Conservation (phyloP, 1,140 invertebrate genomes). For the Papilio dardanus region DNA sequence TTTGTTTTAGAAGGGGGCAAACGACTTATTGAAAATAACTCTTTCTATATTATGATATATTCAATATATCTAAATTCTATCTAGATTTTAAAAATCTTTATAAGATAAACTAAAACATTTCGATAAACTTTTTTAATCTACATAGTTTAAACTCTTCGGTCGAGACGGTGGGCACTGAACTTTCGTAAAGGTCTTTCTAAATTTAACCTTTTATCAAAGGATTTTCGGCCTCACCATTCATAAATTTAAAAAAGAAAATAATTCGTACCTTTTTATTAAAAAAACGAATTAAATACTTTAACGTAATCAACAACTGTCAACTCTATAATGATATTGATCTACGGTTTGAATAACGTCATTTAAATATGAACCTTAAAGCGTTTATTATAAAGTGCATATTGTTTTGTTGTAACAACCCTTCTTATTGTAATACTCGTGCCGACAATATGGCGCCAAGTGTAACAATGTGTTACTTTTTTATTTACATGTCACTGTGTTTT, state of each 20-base stretch:
- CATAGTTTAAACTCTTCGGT: neutral
- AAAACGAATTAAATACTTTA: slow-evolving; percentile 1
- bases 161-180: slow-evolving; percentile 5
- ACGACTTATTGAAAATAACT: too few species aligned
- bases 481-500: slow-evolving; percentile 14
- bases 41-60: too few species aligned
- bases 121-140: neutral
- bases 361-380: neutral
- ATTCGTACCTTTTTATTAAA: neutral
- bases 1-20: too few species aligned
- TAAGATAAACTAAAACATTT: neutral
- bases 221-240: neutral
- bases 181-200: slow-evolving; percentile 17
- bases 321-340: slow-evolving; percentile 29
- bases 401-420: slow-evolving; percentile 39
- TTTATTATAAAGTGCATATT: neutral
- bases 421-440: slow-evolving; percentile 41
- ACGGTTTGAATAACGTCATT: neutral
- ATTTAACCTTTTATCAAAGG: slow-evolving; percentile 8
- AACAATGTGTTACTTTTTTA: slow-evolving; percentile 33
- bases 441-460: slow-evolving; percentile 47
- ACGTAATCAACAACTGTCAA: slow-evolving; percentile 24
- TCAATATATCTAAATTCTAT: too few species aligned
- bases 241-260: neutral
- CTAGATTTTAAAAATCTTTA: neutral